Conservation (phyloP, 1,140 invertebrate species). For the Cryptotermes secundus region DNA sequence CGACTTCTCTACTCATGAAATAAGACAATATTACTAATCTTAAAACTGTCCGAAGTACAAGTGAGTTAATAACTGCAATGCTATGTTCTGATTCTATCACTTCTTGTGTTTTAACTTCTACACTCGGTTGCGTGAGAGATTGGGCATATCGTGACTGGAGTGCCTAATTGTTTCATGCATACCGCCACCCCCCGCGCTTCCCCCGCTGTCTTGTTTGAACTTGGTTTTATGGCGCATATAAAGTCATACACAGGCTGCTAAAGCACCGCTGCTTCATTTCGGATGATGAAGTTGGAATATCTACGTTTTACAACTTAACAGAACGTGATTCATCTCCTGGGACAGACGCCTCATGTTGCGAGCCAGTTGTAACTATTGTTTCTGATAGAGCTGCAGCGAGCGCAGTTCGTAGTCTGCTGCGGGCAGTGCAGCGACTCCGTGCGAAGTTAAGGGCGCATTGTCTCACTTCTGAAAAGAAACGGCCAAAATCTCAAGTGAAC, state of each 20-base stretch:
- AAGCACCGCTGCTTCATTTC: neutral
- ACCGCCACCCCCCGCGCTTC: neutral
- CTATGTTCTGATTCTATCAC: slow-evolving; percentile 13
- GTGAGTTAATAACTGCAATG: neutral
- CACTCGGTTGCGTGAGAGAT: neutral
- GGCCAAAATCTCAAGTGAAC: too few species aligned
- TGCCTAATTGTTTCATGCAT: neutral
- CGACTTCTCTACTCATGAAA: neutral
- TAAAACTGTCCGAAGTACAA: neutral
- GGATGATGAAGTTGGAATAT: slow-evolving; percentile 6
- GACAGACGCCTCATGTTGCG: neutral
- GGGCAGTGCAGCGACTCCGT: too few species aligned
- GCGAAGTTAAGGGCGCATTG: too few species aligned
- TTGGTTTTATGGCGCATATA: slow-evolving; percentile 19
- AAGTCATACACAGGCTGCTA: neutral
- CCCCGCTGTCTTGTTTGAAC: neutral
- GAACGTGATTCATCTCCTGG: slow-evolving; percentile 1
- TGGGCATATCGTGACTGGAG: neutral
- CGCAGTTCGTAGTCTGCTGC: too few species aligned
- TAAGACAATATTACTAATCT: neutral
- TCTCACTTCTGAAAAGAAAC: too few species aligned
- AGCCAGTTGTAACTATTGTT: neutral
- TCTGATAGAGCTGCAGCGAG: neutral
- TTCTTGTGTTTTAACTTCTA: neutral
- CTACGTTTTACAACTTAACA: slow-evolving; percentile 2